These are phyloP conservation scores for Erebia epiphron DNA, from an alignment of 2,888 invertebrate species.

Conservation along the genomic window DNA sequence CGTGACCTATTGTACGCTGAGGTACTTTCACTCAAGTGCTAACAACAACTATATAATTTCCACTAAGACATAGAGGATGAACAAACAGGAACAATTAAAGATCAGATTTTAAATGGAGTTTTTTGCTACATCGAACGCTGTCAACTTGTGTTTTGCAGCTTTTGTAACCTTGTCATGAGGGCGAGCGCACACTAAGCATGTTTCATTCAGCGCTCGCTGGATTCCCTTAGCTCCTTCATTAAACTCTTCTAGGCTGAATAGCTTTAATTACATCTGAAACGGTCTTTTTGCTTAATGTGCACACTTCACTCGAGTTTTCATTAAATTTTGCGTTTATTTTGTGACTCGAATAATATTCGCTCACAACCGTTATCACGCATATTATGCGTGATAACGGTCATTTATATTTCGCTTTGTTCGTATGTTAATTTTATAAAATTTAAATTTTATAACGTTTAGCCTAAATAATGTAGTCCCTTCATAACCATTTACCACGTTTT, in stretches of 20 bases:
- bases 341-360: conserved; percentile 10
- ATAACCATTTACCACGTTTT: neutral
- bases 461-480: neutral
- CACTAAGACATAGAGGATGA: too few species aligned
- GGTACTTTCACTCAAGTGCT: too few species aligned
- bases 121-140: neutral
- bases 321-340: conserved; percentile 22
- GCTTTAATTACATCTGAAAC: conserved; percentile 61
- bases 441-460: neutral
- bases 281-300: conserved; percentile 18
- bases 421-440: conserved; percentile 1
- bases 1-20: too few species aligned
- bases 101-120: too few species aligned
- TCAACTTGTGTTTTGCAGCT: conserved; percentile 3
- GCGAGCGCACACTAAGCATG: conserved; percentile 57
- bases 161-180: conserved; percentile 44
- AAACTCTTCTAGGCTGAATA: conserved; percentile 53
- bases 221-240: conserved; percentile 53
- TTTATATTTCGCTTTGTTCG: neutral
- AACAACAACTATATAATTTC: too few species aligned
- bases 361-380: too few species aligned
- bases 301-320: conserved; percentile 10
- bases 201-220: conserved; percentile 64
- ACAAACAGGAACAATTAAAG: too few species aligned
- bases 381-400: neutral